These are phyloP conservation scores for Protobothrops flavoviridis DNA, from an alignment of 2,113 vertebrate genomes.

Conservation along the genomic window DNA sequence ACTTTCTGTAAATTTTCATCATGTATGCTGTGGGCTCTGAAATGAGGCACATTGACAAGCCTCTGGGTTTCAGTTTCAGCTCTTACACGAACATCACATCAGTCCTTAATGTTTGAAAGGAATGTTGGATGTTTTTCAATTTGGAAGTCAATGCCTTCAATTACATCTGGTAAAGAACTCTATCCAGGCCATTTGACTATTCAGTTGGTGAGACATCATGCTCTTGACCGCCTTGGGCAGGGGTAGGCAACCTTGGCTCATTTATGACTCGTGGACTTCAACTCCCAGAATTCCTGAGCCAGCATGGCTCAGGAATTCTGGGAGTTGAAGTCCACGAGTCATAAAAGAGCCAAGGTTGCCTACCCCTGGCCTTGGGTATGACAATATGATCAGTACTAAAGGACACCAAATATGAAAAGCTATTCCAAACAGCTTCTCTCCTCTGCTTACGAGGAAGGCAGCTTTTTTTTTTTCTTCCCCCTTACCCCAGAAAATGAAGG, in stretches of 20 bases:
- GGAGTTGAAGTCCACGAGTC: too few species aligned
- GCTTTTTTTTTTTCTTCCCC: neutral
- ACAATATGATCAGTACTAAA: accelerated
- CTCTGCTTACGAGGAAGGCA: neutral
- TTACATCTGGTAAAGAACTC: accelerated
- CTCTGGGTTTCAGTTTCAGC: neutral
- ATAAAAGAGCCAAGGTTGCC: too few species aligned
- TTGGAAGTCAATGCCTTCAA: neutral
- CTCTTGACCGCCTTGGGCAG: neutral
- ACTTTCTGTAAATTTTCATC: neutral
- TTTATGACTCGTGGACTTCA: too few species aligned
- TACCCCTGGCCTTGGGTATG: neutral
- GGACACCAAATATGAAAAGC: neutral
- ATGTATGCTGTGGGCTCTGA: neutral
- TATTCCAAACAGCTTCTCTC: accelerated
- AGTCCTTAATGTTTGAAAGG: neutral
- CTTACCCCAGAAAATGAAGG: neutral
- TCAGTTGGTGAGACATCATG: neutral
- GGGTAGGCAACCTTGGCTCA: too few species aligned
- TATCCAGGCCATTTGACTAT: neutral
- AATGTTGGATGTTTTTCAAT: neutral
- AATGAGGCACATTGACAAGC: too few species aligned
- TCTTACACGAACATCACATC: neutral
- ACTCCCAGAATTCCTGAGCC: too few species aligned
- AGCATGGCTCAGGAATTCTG: too few species aligned